Percentiles rank a stretch among this genome's conserved stretches.
Evolutionary conservation across 64 coral and sea anemone genomes (phyloP).

Genomic region (Pachyseris speciosa): DNA sequence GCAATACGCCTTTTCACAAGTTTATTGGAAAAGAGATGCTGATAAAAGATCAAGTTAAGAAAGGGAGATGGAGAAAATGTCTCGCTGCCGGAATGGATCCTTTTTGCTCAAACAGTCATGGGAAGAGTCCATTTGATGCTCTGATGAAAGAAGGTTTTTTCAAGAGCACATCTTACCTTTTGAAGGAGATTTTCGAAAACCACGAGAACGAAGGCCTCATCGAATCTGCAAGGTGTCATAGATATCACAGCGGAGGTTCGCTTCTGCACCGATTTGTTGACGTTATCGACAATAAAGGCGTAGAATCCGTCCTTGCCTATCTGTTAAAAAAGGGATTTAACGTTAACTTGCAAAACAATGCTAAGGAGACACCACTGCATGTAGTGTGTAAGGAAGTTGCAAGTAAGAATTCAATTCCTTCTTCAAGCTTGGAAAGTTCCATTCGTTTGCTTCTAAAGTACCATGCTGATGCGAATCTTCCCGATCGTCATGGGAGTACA

Average conservation of each 20-base stretch:
- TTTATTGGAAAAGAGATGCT: not conserved
- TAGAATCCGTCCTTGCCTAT: not conserved
- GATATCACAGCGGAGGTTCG: not conserved
- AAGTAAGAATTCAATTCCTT: not conserved
- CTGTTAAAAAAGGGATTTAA: slow-evolving; percentile 29
- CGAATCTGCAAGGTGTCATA: not conserved
- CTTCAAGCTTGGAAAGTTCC: too few relatives aligned
- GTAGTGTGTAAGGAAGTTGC: not conserved
- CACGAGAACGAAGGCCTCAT: not conserved
- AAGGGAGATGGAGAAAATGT: not conserved
- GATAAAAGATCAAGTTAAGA: not conserved
- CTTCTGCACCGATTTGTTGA: not conserved
- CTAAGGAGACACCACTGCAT: slow-evolving; percentile 18
- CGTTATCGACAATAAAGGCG: not conserved
- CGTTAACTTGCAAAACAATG: slow-evolving; percentile 10
- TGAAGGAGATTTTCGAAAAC: slow-evolving; percentile 10
- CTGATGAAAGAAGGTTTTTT: slow-evolving; percentile 27
- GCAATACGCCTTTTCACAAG: slow-evolving; percentile 32
- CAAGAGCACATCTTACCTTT: not conserved
- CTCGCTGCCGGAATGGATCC: slow-evolving; percentile 12
- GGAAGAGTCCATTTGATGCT: slow-evolving; percentile 7
- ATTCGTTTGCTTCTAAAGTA: slow-evolving; percentile 22
- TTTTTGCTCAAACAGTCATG: not conserved
- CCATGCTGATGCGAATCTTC: slow-evolving; percentile 19
- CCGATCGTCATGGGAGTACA: slow-evolving; percentile 4